Percentiles rank a stretch among this genome's conserved stretches.
These are phyloP conservation scores for Marronus borbonicus DNA, from an alignment of 2,888 invertebrate species.

Conservation along the genomic window DNA sequence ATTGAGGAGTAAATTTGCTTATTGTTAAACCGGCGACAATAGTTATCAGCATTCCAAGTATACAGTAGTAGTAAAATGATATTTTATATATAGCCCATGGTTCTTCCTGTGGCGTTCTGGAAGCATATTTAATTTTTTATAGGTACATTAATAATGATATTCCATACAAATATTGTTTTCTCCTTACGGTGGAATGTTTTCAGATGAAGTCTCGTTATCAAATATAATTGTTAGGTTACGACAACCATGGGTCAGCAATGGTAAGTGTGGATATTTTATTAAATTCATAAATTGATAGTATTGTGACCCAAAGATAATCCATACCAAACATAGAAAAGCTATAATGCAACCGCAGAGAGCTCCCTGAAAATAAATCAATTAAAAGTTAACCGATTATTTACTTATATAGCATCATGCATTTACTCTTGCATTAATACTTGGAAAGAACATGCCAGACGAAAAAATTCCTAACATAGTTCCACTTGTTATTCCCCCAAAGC, in stretches of 20 bases:
- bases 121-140: neutral
- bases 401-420: neutral
- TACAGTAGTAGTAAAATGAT: slow-evolving; percentile 80
- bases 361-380: slow-evolving; percentile 61
- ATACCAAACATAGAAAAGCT: slow-evolving; percentile 57
- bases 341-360: slow-evolving; percentile 56
- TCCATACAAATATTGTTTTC: neutral
- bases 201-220: neutral
- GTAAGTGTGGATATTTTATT: slow-evolving; percentile 63
- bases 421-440: slow-evolving; percentile 75
- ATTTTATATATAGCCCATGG: slow-evolving; percentile 76
- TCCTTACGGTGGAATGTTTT: neutral
- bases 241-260: slow-evolving; percentile 56
- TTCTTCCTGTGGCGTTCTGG: slow-evolving; percentile 4
- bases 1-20: slow-evolving; percentile 75
- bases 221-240: slow-evolving; percentile 1
- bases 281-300: slow-evolving; percentile 58
- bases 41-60: slow-evolving; percentile 75
- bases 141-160: no score
- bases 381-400: no score
- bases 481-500: slow-evolving; percentile 76
- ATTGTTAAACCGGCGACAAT: slow-evolving; percentile 76
- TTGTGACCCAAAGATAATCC: slow-evolving; percentile 62
- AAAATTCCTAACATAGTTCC: slow-evolving; percentile 79
- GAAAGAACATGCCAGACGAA: slow-evolving; percentile 77